Evolutionary conservation across 2,888 invertebrate species (phyloP), one percentile per base, ranked within the genome.

Genomic region (Pterostichus niger): DNA sequence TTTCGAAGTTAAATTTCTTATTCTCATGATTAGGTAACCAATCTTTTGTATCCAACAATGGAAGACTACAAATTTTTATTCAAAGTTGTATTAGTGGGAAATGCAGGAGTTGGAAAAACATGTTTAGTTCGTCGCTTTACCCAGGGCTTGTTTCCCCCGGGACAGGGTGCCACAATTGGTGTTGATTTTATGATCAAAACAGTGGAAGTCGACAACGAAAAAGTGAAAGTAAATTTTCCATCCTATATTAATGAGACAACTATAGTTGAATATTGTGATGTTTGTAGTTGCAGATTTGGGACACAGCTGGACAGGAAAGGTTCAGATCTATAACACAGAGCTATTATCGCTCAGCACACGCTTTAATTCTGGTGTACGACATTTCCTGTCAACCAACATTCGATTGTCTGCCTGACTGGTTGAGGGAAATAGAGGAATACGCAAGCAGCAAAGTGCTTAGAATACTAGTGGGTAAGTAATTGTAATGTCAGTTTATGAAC

Each of bases 111-210:
- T 85, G 99, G 99, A 24, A 99, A 99, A 91, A 99, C 99, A 78
- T 99, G 99, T 91, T 93, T 99, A 82, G 99, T 99, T 83, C 93
- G 99, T 85, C 93, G 99, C 87, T 99, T 99, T 90, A 99, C 99
- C 54, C 99, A 99, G 93, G 99, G 99, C 1, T 91, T 99, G 73
- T 99, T 99, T 91, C 99, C 99, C 77, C 98, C 98, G 44, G 99
- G 99, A 11, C 99, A 99, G 91, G 98, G 98, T 86, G 99, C 99
- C 82, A 99, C 99, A 2, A 99, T 99, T 87, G 99, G 99, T 83
- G 99, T 99, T 33, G 99, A 99, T 92, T 99, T 99, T 90, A 98
- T 99, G 98, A 99, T 99, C 85, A 99, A 99, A 92, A 98, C 98
- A 79, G 97, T 99, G 7, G 98, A 98, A 92, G 97, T 99, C 83